A percentile compares a stretch with the other conserved stretches of the same genome.
Evolutionary conservation across 2,797 vertebrate species (phyloP).

Genomic region (Notamacropus eugenii): DNA sequence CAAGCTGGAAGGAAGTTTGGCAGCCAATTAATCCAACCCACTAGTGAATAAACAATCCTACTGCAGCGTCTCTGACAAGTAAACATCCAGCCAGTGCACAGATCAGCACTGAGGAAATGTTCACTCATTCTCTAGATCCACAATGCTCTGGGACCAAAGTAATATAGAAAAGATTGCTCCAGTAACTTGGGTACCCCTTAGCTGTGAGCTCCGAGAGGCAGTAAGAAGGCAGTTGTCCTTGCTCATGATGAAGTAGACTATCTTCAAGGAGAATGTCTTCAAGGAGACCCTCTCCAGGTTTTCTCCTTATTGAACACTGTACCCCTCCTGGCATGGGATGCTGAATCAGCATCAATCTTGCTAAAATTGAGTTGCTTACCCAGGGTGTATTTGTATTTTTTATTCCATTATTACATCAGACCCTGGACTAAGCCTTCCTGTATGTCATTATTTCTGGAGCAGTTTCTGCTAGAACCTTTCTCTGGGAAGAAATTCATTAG

Average conservation of each 20-base stretch:
- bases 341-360: not conserved
- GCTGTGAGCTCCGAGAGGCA: not conserved
- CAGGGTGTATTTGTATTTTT: accelerated
- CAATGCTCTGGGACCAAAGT: not conserved
- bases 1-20: not conserved
- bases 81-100: not conserved
- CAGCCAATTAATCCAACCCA: not conserved
- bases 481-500: conserved; percentile 6
- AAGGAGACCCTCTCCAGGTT: not conserved
- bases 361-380: not conserved
- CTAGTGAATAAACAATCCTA: not conserved
- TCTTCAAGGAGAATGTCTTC: not conserved
- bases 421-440: not conserved
- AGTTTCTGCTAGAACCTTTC: not conserved
- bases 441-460: not conserved
- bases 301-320: not conserved
- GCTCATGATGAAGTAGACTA: not conserved
- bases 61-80: not conserved
- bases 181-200: not conserved
- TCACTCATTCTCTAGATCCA: not conserved
- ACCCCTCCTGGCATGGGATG: not conserved
- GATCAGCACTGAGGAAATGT: not conserved
- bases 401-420: not conserved
- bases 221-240: not conserved
- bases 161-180: not conserved